Evolutionary conservation across 2,113 vertebrate genomes (phyloP).

Genomic region (Eulemur rufifrons): DNA sequence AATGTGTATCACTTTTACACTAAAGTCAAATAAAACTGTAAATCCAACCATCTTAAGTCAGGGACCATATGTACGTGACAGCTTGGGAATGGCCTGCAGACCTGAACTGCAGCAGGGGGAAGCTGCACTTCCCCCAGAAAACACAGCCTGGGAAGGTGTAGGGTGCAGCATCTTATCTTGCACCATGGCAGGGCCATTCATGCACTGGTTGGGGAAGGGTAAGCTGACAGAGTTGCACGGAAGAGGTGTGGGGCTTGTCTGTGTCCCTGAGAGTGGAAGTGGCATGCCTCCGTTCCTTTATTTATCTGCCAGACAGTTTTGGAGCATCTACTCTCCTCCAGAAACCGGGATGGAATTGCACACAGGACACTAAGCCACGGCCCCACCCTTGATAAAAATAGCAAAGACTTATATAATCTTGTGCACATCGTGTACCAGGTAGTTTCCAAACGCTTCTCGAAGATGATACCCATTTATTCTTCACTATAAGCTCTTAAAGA

Average conservation of each 20-base stretch:
- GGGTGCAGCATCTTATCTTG: rapidly evolving
- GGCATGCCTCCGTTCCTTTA: not conserved
- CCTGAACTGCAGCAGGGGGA: not conserved
- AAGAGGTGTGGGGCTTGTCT: rapidly evolving
- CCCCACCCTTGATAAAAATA: conserved; percentile 51
- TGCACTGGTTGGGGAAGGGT: rapidly evolving
- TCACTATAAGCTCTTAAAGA: conserved; percentile 3
- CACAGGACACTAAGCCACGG: not conserved
- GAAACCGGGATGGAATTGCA: not conserved
- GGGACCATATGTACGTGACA: not conserved
- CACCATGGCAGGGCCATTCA: rapidly evolving
- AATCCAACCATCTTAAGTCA: not conserved
- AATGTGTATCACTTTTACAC: not conserved
- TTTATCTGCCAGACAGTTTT: not conserved
- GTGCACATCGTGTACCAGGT: not conserved
- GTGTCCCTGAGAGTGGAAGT: not conserved
- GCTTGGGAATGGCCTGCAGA: not conserved
- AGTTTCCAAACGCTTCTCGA: not conserved
- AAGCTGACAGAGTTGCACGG: rapidly evolving
- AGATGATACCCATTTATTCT: not conserved
- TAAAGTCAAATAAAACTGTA: not conserved
- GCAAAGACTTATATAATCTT: conserved; percentile 45
- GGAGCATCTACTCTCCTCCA: conserved; percentile 8
- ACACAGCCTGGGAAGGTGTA: not conserved
- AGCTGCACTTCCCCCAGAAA: not conserved